These are phyloP conservation scores for Mamestra configurata DNA, from an alignment of 1,140 invertebrate species.

Conservation along the genomic window DNA sequence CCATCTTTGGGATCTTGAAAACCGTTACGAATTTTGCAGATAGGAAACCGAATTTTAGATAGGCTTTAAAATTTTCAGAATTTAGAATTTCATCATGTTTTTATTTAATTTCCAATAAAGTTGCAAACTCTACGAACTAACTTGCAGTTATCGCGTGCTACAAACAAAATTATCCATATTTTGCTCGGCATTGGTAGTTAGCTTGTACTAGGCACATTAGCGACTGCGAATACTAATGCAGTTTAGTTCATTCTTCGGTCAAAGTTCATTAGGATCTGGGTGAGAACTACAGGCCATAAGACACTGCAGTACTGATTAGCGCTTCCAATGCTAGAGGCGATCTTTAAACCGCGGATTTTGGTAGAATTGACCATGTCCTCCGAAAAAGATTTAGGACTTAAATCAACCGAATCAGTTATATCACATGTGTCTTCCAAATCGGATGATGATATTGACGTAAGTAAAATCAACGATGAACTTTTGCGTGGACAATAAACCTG, in stretches of 20 bases:
- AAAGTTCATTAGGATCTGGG: conserved; percentile 21
- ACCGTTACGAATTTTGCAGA: background rate
- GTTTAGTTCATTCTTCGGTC: conserved; percentile 32
- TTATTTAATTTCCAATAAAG: background rate
- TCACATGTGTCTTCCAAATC: conserved; percentile 50
- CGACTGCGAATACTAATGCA: conserved; percentile 23
- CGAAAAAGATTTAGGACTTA: background rate
- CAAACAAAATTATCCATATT: conserved; percentile 13
- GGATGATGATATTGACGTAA: conserved; percentile 62
- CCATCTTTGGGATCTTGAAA: background rate
- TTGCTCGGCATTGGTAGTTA: conserved; percentile 24
- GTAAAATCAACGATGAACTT: conserved; percentile 53
- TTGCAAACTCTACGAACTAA: background rate
- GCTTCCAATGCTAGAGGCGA: background rate
- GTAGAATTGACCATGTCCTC: background rate
- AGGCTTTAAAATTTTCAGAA: no score
- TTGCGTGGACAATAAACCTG: conserved; percentile 62
- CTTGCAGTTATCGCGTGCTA: conserved; percentile 15
- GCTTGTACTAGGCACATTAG: conserved; percentile 41
- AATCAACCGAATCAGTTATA: background rate
- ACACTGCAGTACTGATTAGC: conserved; percentile 28
- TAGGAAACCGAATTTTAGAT: no score
- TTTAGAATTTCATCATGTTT: background rate
- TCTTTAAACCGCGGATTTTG: background rate
- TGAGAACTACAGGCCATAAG: conserved; percentile 28